phyloP scores from a whole-genome alignment of 2,888 invertebrate genomes.

The Orthosia gracilis region DNA sequence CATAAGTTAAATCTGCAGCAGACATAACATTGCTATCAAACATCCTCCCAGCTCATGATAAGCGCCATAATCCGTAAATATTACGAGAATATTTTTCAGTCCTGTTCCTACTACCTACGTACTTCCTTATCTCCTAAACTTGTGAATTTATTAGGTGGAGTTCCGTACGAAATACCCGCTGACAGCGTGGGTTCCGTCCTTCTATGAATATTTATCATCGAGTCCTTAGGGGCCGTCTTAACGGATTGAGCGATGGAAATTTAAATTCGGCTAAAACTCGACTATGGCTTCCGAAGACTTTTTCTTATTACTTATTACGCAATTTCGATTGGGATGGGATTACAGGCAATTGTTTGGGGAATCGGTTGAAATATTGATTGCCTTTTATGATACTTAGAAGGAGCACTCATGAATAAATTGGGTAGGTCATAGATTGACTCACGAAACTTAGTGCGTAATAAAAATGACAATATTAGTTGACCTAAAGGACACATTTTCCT shows the following conservation, averaged over 20 bases:
- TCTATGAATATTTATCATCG: constrained; percentile 67
- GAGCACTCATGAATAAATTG: constrained; percentile 19
- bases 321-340: constrained; percentile 52
- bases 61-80: constrained; percentile 31
- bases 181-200: constrained; percentile 43
- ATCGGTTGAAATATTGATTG: constrained; percentile 46
- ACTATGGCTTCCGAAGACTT: constrained; percentile 38
- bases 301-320: constrained; percentile 56
- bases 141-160: constrained; percentile 58
- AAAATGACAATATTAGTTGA: background rate
- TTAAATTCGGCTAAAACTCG: constrained; percentile 49
- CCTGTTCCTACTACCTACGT: constrained; percentile 17
- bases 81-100: constrained; percentile 55
- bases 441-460: background rate
- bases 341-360: constrained; percentile 33
- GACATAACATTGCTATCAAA: constrained; percentile 32
- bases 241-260: constrained; percentile 52
- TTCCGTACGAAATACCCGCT: constrained; percentile 43
- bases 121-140: constrained; percentile 50
- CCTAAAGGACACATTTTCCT: constrained; percentile 14
- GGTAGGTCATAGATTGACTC: constrained; percentile 13
- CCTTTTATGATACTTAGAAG: background rate
- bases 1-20: constrained; percentile 7
- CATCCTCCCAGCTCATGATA: constrained; percentile 37
- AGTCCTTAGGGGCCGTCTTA: constrained; percentile 46